Evolutionary conservation across 2,888 invertebrate species (phyloP), one percentile per base, ranked within the genome.

Genomic region (Heteromyza rotundicornis): DNA sequence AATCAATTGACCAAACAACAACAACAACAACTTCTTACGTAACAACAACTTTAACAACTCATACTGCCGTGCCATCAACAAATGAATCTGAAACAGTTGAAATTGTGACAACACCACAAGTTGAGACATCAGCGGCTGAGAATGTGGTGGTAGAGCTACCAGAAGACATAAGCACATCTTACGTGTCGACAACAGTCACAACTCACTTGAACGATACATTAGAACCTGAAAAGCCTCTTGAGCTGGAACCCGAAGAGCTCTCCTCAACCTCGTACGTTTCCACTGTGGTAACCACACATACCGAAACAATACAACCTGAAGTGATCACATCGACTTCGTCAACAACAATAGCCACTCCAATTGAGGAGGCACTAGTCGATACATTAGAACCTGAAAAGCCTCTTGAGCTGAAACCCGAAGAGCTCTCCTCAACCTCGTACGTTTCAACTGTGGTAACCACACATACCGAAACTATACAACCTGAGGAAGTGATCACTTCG

Each of bases 21-120:
- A 65, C 64, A 24, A 63, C 65, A 8, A 56, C 58, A 5, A 63
- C 67, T 17, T 69, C 69, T 1, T 67, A 66, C 27, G 68, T 70
- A 5, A 66, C 70, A 60, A 74, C 72, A 59, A 72, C 72, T 12
- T 71, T 72, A 20, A 74, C 74, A 14, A 69, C 72, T 14, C 71
- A 76, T 49, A 69, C 14, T 1, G 65, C 24, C 68, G 68, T 62
- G 60, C 57, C 36, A 16, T 20, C 17, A 1, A 32, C 68, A 16
- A n/a, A 57, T 47, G 32, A 23, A 16, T 35, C 59, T 8, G 64
- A 68, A 3, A 20, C 17, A 23, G 22, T 24, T 10, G 50, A 49
- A 20, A 54, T 63, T 8, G 49, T 50, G 2, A 32, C 40, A 14
- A 54, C 58, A n/a, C 27, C 27, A 7, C 27, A 27, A 27, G 27